phyloP scores from a whole-genome alignment of 2,797 vertebrate genomes.

The Notolabrus celidotus region DNA sequence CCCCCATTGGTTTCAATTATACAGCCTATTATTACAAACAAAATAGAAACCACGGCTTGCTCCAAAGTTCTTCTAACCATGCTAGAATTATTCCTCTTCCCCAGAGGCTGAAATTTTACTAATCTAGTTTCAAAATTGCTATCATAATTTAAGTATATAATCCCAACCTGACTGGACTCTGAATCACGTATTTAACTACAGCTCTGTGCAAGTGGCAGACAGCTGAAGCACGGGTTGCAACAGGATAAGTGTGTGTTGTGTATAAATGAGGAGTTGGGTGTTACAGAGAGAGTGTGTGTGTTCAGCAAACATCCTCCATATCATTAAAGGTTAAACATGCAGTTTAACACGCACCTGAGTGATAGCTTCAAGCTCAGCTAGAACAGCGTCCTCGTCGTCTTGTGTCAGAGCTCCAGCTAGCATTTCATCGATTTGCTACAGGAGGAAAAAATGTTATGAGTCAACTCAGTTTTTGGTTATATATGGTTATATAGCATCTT shows the following conservation, averaged over 20 bases:
- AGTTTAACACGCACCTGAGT: conserved; percentile 86
- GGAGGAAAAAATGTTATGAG: conserved; percentile 12
- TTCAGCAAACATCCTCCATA: conserved; percentile 13
- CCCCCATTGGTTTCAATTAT: conserved; percentile 18
- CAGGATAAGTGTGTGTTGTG: not conserved
- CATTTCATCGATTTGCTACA: conserved; percentile 95
- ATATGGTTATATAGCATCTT: too few relatives aligned
- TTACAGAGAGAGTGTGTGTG: conserved; percentile 5
- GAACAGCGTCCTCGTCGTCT: conserved; percentile 93
- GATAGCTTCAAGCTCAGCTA: conserved; percentile 92
- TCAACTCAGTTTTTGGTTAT: too few relatives aligned
- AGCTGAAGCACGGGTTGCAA: conserved; percentile 18
- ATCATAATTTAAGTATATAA: conserved; percentile 20
- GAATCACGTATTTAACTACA: conserved; percentile 28
- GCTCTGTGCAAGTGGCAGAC: conserved; percentile 6
- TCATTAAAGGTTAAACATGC: conserved; percentile 32
- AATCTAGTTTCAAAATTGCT: conserved; percentile 27
- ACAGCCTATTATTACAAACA: conserved; percentile 36
- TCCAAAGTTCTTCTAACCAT: conserved; percentile 8
- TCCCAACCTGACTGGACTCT: conserved; percentile 14
- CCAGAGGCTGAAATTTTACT: conserved; percentile 3
- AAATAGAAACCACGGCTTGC: not conserved
- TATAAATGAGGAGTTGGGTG: not conserved
- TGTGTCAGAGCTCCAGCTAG: conserved; percentile 90
- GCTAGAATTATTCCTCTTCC: conserved; percentile 2